Base-by-base conservation (phyloP, 2,888 invertebrate species). In the Sceliomorpha sp. region DNA sequence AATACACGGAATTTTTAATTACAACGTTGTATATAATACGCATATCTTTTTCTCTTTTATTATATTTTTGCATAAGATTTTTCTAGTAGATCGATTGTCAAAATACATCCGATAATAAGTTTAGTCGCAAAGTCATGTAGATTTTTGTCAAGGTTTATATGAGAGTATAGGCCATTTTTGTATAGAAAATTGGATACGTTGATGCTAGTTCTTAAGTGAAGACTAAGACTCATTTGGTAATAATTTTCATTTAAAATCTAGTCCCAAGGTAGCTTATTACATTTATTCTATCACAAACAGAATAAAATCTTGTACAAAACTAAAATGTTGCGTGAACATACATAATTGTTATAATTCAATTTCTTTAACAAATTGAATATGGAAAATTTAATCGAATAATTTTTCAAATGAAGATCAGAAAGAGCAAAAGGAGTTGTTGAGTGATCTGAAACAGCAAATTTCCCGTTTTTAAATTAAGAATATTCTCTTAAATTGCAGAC, bases 141-240 rank as follows among this genome's bases (percentile, higher is more conserved):
- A 62, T 53, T 56, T 64, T 44, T 50, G 4, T 42, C 45, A 55
- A 39, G 50, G 50, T 63, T 48, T 27, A 50, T 50, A 44, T 56
- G 29, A 64, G 27, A 44, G 63, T 55, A 47, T 64, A 64, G 64
- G 64, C 64, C 64, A 64, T 56, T 44, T 55, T 56, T 50, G 36
- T 42, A 32, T 64, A 64, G 64, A 64, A 64, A 63, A 55, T 48
- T 48, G 17, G 37, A 60, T 9, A 24, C 32, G 15, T 56, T 31
- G 31, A 42, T n/a, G 50, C 36, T 9, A 24, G 31, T 15, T 47
- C 31, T 47, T 45, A 17, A 13, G 39, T 6, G 7, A 3, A 6
- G 2, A 27, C n/a, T n/a, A n/a, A n/a, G n/a, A n/a, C n/a, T n/a
- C n/a, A n/a, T n/a, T n/a, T n/a, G n/a, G n/a, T n/a, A n/a, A n/a